Percentiles rank a stretch among this genome's conserved stretches.
phyloP scores from a whole-genome alignment of 2,113 vertebrate species.

The Colossoma macropomum region DNA sequence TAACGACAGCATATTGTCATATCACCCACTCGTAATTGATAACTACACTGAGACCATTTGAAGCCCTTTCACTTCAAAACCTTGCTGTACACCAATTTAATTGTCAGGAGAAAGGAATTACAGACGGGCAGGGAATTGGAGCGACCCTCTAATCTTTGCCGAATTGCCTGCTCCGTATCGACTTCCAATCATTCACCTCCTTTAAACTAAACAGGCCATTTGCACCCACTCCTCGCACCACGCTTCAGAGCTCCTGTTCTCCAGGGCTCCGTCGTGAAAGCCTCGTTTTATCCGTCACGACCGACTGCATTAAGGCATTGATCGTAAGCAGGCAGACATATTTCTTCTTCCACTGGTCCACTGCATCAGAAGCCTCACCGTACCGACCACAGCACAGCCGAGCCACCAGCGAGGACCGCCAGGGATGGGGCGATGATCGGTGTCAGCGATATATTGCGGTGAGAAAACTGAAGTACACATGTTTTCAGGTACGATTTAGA shows the following conservation, averaged over 20 bases:
- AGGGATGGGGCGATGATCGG: background rate
- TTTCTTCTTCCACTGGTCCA: background rate
- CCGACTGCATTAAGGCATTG: constrained; percentile 11
- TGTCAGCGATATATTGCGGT: background rate
- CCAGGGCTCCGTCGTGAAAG: background rate
- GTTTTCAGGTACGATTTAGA: no score
- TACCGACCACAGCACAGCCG: background rate
- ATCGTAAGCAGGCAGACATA: background rate
- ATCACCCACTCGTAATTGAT: background rate
- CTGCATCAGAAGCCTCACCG: background rate
- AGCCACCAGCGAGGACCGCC: background rate
- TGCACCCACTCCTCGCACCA: background rate
- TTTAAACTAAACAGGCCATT: background rate
- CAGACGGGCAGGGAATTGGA: background rate
- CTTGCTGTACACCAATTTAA: background rate
- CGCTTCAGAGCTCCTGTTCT: background rate
- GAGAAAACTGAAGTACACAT: no score
- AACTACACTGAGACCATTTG: background rate
- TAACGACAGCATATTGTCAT: background rate
- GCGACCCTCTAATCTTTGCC: background rate
- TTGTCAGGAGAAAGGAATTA: background rate
- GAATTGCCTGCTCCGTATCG: background rate
- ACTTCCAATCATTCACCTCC: constrained; percentile 10
- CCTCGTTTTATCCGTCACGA: constrained; percentile 25
- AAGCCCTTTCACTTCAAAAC: background rate